Evolutionary conservation across 2,888 invertebrate species (phyloP), one percentile per base, ranked within the genome.

Genomic region (Bursaphelenchus okinawaensis): DNA sequence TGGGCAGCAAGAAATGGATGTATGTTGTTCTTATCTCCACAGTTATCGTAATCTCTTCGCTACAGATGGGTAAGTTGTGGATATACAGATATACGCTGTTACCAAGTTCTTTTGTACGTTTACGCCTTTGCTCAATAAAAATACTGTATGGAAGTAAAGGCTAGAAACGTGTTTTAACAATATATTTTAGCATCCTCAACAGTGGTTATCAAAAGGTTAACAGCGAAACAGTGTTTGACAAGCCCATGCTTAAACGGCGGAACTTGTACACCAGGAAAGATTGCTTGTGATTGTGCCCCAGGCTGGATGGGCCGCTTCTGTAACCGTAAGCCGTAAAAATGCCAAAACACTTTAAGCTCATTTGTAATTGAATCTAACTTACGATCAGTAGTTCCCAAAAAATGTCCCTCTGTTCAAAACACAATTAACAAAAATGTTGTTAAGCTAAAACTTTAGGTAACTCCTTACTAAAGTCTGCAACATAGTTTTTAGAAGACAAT

Each of bases 251-350:
- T 81, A 19, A 81, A 81, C 62, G 77, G 75, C 7, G 81, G 81
- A 52, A 69, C 63, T 16, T 81, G 81, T 60, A 68, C 71, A 7
- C 73, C 79, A 23, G 81, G 81, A 19, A 80, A 80, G 63, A 66
- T 78, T 7, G 66, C 75, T 0, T 82, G 82, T 67, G 66, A 72
- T 7, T 82, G 82, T 54, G 31, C 75, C 1, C 61, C 61, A 52
- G 82, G 82, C 29, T 82, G 78, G 79, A 82, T 82, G 82, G 82
- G 82, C 19, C 66, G 77, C 23, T 81, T 73, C 59, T 82, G 82
- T 55, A 82, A 82, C 64, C 69, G 82, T 82, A 56, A 70, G 77
- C 77, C 63, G 7, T 6, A 22, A 24, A 55, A 12, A 6, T 63
- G n/a, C n/a, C n/a, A n/a, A n/a, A n/a, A n/a, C n/a, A n/a, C n/a